Evolutionary conservation across 2,888 invertebrate genomes (phyloP).

Genomic region (Troglohyphantes excavatus): DNA sequence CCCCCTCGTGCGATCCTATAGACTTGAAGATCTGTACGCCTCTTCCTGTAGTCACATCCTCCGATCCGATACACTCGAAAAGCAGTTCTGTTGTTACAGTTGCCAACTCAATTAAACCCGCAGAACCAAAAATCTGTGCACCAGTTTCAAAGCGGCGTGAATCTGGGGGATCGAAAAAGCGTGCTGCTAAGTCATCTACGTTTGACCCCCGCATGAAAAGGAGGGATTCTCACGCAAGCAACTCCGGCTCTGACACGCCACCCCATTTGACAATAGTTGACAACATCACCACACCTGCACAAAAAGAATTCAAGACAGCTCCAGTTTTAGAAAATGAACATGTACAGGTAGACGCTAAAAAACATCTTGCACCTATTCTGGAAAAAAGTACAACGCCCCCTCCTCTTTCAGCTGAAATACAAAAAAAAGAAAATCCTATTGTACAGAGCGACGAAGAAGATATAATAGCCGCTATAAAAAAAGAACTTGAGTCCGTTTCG

Average conservation of each 20-base stretch:
- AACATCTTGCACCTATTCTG: too few relatives aligned
- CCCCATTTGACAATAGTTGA: slow-evolving; percentile 68
- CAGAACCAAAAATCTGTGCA: slow-evolving; percentile 8
- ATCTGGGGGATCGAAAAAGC: background rate
- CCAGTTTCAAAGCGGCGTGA: background rate
- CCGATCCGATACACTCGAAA: too few relatives aligned
- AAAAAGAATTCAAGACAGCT: slow-evolving; percentile 3
- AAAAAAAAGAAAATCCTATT: too few relatives aligned
- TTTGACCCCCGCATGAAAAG: slow-evolving; percentile 2
- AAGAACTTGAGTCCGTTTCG: slow-evolving; percentile 5
- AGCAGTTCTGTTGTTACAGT: too few relatives aligned
- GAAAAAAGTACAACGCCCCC: background rate
- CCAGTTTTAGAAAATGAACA: slow-evolving; percentile 48
- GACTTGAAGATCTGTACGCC: background rate
- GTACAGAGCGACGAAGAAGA: too few relatives aligned
- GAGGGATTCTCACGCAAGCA: slow-evolving; percentile 53
- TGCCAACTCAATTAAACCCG: background rate
- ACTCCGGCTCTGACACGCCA: slow-evolving; percentile 67
- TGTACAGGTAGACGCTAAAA: too few relatives aligned
- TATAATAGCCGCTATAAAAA: too few relatives aligned
- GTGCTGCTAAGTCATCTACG: background rate
- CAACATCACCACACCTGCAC: slow-evolving; percentile 4
- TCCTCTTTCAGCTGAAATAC: background rate
- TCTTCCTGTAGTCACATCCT: background rate
- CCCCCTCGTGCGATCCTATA: too few relatives aligned